These are phyloP conservation scores for Notamacropus eugenii DNA, from an alignment of 2,797 vertebrate species.

Conservation along the genomic window DNA sequence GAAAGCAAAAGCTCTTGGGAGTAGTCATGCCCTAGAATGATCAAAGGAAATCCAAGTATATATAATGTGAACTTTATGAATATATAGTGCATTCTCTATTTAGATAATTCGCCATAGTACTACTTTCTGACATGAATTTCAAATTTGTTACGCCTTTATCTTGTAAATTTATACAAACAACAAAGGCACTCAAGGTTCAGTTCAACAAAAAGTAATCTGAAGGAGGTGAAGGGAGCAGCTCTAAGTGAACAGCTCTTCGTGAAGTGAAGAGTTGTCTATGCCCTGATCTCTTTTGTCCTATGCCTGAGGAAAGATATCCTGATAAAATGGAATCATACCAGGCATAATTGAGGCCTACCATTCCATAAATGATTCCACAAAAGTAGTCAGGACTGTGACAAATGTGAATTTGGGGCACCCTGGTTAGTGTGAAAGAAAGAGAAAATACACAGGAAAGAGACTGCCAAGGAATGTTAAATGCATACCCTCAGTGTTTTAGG, in stretches of 20 bases:
- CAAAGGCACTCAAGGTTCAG: background rate
- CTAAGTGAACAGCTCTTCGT: background rate
- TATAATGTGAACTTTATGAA: background rate
- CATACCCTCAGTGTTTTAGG: background rate
- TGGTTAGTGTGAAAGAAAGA: background rate
- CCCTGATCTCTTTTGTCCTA: background rate
- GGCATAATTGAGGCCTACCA: background rate
- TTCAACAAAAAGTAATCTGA: background rate
- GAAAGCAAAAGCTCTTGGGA: background rate
- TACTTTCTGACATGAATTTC: background rate
- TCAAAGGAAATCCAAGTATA: too few relatives aligned
- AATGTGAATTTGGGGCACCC: background rate
- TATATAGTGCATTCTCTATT: background rate
- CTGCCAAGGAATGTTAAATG: background rate
- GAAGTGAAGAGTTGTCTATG: background rate
- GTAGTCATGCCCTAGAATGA: background rate
- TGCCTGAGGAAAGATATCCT: background rate
- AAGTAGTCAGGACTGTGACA: background rate
- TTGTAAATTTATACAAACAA: background rate
- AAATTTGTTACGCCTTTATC: background rate
- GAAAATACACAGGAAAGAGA: background rate
- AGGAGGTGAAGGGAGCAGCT: too few relatives aligned
- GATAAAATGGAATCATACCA: background rate
- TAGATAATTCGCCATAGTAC: background rate
- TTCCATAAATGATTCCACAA: background rate